Evolutionary conservation across 2,797 vertebrate species (phyloP).

Genomic region (Sebastes alutus): DNA sequence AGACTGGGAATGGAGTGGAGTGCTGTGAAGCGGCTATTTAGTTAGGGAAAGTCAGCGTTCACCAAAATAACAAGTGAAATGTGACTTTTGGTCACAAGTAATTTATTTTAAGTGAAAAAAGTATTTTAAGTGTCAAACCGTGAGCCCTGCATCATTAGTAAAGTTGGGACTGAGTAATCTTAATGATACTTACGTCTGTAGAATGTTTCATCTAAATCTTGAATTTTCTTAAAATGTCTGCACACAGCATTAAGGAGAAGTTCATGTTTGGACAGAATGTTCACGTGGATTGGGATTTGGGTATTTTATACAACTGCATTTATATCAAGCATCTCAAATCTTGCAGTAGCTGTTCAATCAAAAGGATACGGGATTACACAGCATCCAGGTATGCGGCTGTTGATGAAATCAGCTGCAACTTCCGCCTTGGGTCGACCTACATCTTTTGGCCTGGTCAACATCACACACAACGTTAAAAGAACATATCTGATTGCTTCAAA

Average conservation of each 20-base stretch:
- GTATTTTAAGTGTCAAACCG: neutral
- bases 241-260: slow-evolving; percentile 54
- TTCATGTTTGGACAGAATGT: neutral
- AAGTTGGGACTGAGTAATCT: neutral
- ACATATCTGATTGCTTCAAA: neutral
- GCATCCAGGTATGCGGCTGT: slow-evolving; percentile 88
- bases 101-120: neutral
- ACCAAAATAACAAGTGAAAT: neutral
- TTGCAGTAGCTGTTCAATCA: neutral
- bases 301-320: neutral
- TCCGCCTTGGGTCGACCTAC: slow-evolving; percentile 92
- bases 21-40: neutral
- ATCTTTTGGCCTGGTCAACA: slow-evolving; percentile 86
- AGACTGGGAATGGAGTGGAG: neutral
- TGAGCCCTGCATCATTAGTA: neutral
- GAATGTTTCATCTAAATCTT: slow-evolving; percentile 92
- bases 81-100: neutral
- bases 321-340: neutral
- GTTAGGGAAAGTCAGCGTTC: neutral
- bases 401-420: slow-evolving; percentile 93
- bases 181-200: slow-evolving; percentile 88
- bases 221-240: slow-evolving; percentile 95
- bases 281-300: neutral
- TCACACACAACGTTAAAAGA: neutral
- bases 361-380: slow-evolving; percentile 93